Percentiles rank a stretch among this genome's conserved stretches.
These are phyloP conservation scores for Spodoptera litura DNA, from an alignment of 1,140 invertebrate genomes.

Conservation along the genomic window DNA sequence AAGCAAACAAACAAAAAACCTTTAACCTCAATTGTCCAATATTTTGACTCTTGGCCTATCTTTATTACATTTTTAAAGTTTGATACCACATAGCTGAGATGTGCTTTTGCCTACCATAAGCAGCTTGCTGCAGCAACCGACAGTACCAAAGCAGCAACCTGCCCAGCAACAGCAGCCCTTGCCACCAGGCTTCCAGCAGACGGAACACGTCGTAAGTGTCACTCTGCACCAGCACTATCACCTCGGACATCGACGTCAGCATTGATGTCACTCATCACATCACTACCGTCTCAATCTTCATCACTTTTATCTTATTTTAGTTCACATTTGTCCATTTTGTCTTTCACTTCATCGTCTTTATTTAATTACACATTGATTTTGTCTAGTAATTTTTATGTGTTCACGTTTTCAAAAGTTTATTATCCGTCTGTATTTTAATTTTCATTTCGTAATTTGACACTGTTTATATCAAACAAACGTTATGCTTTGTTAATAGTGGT, in stretches of 20 bases:
- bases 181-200: conserved; percentile 73
- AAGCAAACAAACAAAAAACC: no score
- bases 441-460: no score
- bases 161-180: conserved; percentile 65
- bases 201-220: conserved; percentile 60
- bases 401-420: background rate
- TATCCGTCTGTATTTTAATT: no score
- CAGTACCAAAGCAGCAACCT: conserved; percentile 66
- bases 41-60: no score
- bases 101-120: conserved; percentile 60
- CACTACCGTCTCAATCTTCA: background rate
- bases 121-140: conserved; percentile 62
- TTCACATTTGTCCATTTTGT: background rate
- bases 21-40: no score
- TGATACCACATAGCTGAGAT: no score
- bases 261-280: conserved; percentile 53
- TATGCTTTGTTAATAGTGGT: no score
- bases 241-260: conserved; percentile 65
- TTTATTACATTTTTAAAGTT: no score
- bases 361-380: background rate
- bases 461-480: no score
- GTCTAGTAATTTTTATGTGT: background rate
- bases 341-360: background rate
- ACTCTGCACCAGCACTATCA: conserved; percentile 65
- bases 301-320: background rate